These are phyloP conservation scores for Leptinotarsa haldemani DNA, from an alignment of 2,888 invertebrate species.

Conservation along the genomic window DNA sequence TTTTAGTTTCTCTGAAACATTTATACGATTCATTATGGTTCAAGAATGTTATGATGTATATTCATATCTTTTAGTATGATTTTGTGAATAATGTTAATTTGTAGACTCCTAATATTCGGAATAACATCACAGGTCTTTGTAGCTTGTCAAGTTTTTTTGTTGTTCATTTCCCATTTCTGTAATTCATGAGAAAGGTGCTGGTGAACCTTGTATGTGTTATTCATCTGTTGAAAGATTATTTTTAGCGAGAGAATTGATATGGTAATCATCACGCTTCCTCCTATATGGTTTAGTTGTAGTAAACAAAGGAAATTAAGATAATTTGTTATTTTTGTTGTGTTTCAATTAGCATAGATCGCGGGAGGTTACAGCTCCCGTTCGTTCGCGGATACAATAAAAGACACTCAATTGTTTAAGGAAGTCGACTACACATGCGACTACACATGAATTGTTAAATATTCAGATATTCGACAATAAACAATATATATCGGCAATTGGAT, in stretches of 20 bases:
- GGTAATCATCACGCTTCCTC: slow-evolving; percentile 14
- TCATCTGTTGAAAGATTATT: slow-evolving; percentile 7
- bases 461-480: too few relatives aligned
- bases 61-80: too few relatives aligned
- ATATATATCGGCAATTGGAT: too few relatives aligned
- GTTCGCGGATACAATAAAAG: slow-evolving; percentile 8
- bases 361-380: not conserved
- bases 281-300: slow-evolving; percentile 9
- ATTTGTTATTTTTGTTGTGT: slow-evolving; percentile 16
- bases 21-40: too few relatives aligned
- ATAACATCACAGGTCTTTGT: not conserved
- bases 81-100: too few relatives aligned
- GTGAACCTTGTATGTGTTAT: slow-evolving; percentile 2
- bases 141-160: not conserved
- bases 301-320: slow-evolving; percentile 19
- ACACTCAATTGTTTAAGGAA: not conserved
- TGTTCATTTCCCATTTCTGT: not conserved
- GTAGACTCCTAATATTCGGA: too few relatives aligned
- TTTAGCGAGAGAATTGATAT: slow-evolving; percentile 10
- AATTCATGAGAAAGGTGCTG: not conserved
- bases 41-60: too few relatives aligned
- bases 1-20: too few relatives aligned
- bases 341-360: slow-evolving; percentile 17
- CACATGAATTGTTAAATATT: not conserved
- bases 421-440: not conserved